These are phyloP conservation scores for Rhinichthys osculus DNA, from an alignment of 2,797 vertebrate species.

Conservation along the genomic window DNA sequence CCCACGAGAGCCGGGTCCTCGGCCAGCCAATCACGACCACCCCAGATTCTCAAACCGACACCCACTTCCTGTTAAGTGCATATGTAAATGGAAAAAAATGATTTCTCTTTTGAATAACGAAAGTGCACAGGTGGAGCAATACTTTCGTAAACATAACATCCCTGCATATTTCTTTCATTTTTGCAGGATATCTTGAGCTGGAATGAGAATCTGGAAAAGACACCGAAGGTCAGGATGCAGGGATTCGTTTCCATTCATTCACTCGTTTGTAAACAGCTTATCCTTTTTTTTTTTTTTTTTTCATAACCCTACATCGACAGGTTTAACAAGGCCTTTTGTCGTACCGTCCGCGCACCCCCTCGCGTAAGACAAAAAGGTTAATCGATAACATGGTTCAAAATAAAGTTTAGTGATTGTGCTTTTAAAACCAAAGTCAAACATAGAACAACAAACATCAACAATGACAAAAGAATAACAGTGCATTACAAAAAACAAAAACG, in stretches of 20 bases:
- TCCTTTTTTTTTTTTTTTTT: conserved; percentile 74
- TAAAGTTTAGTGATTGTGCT: conserved; percentile 99
- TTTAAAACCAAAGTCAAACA: conserved; percentile 99
- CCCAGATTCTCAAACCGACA: conserved; percentile 76
- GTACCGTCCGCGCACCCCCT: conserved; percentile 76
- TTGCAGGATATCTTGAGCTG: conserved; percentile 27
- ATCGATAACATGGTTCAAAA: conserved; percentile 99
- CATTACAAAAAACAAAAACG: conserved; percentile 90
- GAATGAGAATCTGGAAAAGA: conserved; percentile 51
- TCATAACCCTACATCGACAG: conserved; percentile 85
- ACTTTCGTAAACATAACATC: conserved; percentile 68
- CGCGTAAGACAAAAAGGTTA: conserved; percentile 97
- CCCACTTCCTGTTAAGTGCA: conserved; percentile 81
- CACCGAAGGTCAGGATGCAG: conserved; percentile 55
- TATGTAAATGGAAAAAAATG: conserved; percentile 69
- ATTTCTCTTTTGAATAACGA: conserved; percentile 71
- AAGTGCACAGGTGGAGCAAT: conserved; percentile 80
- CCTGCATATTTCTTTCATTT: conserved; percentile 24
- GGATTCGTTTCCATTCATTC: conserved; percentile 74
- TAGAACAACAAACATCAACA: conserved; percentile 78
- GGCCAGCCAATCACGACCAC: conserved; percentile 70
- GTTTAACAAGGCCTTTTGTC: conserved; percentile 85
- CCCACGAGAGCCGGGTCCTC: conserved; percentile 28
- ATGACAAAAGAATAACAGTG: conserved; percentile 92
- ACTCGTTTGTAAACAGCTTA: conserved; percentile 77